Conservation (phyloP, 30 jellyfish, hydroid and myxozoan genomes). For the Pelagia noctiluca region DNA sequence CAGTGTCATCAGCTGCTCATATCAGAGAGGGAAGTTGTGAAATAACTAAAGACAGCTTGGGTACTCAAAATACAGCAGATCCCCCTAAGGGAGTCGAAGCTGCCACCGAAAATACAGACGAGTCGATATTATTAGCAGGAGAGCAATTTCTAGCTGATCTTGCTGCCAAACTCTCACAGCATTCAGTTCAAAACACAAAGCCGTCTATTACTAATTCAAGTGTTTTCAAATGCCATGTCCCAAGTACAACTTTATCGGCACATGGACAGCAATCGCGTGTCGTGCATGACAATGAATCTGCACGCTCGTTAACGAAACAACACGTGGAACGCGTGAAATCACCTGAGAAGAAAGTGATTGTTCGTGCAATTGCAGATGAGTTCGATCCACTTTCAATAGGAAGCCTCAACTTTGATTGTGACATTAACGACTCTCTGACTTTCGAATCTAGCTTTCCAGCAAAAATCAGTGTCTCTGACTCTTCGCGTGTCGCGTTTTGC, state of each 20-base stretch:
- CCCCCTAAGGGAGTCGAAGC: constrained; percentile 8
- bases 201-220: background rate
- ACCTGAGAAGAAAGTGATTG: constrained; percentile 55
- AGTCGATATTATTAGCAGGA: constrained; percentile 92
- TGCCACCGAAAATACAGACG: constrained; percentile 76
- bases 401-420: background rate
- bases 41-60: background rate
- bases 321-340: constrained; percentile 27
- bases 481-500: no score
- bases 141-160: constrained; percentile 92
- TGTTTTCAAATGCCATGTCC: no score
- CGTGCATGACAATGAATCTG: no score
- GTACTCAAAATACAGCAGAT: background rate
- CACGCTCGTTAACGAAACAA: no score
- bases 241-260: no score
- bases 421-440: background rate
- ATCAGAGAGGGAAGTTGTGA: no score
- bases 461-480: no score
- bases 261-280: no score
- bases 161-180: constrained; percentile 80
- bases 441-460: background rate
- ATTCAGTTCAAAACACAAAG: constrained; percentile 7
- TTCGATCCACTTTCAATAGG: constrained; percentile 22
- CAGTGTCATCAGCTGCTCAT: no score
- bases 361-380: constrained; percentile 66